These are phyloP conservation scores for Tetraodon nigroviridis DNA, from an alignment of 2,113 vertebrate species.

Conservation along the genomic window DNA sequence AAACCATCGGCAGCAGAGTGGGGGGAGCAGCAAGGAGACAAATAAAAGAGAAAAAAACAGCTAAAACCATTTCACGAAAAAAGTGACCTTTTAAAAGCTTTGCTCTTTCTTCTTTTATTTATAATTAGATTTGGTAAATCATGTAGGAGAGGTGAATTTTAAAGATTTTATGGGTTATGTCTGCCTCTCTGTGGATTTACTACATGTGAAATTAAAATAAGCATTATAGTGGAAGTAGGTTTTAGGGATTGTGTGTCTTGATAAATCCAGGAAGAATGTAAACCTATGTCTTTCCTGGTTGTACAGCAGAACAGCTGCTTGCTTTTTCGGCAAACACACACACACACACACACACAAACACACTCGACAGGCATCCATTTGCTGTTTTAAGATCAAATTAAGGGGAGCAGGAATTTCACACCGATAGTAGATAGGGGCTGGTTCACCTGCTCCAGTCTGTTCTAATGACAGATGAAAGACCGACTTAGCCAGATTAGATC, in stretches of 20 bases:
- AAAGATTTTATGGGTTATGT: neutral
- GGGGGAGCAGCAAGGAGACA: neutral
- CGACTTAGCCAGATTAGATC: conserved; percentile 63
- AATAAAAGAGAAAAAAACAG: neutral
- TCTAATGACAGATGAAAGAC: conserved; percentile 68
- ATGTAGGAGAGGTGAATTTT: neutral
- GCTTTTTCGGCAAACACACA: conserved; percentile 37
- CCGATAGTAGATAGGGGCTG: conserved; percentile 59
- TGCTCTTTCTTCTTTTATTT: neutral
- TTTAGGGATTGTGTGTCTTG: conserved; percentile 72
- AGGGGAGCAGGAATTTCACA: conserved; percentile 73
- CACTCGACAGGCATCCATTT: conserved; percentile 59
- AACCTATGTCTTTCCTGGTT: conserved; percentile 57
- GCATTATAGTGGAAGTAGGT: conserved; percentile 57
- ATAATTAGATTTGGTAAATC: neutral
- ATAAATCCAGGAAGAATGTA: conserved; percentile 75
- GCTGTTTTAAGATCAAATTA: conserved; percentile 80
- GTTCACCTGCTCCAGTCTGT: conserved; percentile 72
- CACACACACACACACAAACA: conserved; percentile 16
- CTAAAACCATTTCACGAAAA: neutral
- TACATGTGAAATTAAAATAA: conserved; percentile 48
- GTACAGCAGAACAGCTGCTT: conserved; percentile 71
- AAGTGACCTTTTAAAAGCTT: neutral
- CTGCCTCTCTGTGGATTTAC: conserved; percentile 22
- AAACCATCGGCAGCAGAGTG: neutral